phyloP scores from a whole-genome alignment of 1,140 invertebrate genomes.

The Lucilia cuprina region DNA sequence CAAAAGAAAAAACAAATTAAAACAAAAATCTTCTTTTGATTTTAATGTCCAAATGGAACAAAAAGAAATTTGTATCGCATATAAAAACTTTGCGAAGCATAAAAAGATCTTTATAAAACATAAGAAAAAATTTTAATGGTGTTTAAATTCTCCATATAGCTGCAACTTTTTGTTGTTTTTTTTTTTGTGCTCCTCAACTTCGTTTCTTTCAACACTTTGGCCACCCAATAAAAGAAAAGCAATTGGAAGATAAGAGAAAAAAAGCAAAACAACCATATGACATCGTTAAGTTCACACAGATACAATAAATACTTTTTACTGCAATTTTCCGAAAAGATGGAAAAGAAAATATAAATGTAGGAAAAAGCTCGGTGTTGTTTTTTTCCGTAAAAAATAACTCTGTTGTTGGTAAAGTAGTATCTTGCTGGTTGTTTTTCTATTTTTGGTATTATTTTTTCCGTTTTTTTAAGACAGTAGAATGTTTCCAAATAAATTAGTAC shows the following conservation, averaged over 20 bases:
- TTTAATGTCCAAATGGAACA: too few species aligned
- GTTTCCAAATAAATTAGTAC: conserved; percentile 9
- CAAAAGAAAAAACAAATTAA: neutral
- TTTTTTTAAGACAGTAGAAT: neutral
- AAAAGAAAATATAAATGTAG: neutral
- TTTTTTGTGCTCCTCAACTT: neutral
- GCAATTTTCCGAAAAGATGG: neutral
- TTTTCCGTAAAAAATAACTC: too few species aligned
- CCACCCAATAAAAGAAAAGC: neutral
- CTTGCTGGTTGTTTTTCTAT: neutral
- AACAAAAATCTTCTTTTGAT: too few species aligned
- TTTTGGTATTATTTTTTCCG: neutral
- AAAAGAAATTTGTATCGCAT: neutral
- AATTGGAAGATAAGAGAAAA: neutral
- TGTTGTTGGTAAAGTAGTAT: too few species aligned
- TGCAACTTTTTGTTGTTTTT: neutral
- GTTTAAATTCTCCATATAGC: too few species aligned
- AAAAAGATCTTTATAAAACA: neutral
- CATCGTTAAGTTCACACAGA: neutral
- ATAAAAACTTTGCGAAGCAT: neutral
- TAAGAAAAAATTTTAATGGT: neutral
- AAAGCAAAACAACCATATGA: neutral
- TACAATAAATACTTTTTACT: neutral
- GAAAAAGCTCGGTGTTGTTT: too few species aligned
- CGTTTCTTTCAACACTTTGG: neutral